A percentile compares a stretch with the other conserved stretches of the same genome.
Evolutionary conservation across 1,140 invertebrate genomes (phyloP).

Genomic region (Atta texana): DNA sequence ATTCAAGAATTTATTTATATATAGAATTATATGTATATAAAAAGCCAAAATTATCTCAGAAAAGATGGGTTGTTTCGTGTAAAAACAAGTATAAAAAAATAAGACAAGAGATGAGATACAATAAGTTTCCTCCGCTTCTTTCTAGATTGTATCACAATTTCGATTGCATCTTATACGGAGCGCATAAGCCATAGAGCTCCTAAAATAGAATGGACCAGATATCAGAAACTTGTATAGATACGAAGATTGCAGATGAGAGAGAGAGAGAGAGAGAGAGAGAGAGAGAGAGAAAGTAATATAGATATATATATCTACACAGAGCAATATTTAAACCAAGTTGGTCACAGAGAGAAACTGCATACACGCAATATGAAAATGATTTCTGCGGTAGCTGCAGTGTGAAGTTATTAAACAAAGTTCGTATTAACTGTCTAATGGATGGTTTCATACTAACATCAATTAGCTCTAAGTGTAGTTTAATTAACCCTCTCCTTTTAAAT

Average conservation of each 20-base stretch:
- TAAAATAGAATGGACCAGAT: constrained; percentile 15
- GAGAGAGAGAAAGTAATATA: neutral
- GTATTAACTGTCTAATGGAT: constrained; percentile 13
- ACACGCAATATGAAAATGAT: constrained; percentile 13
- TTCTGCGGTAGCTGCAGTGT: neutral
- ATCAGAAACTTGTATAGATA: constrained; percentile 17
- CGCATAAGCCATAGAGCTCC: neutral
- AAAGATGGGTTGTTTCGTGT: neutral
- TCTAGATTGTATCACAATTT: neutral
- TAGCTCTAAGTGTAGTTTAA: constrained; percentile 16
- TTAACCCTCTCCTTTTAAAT: neutral
- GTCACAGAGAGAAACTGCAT: neutral
- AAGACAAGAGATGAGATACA: neutral
- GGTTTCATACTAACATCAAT: neutral
- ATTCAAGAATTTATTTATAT: constrained; percentile 1
- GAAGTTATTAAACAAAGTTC: constrained; percentile 27
- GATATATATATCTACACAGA: neutral
- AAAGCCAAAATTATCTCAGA: too few relatives aligned
- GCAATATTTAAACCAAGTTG: constrained; percentile 22
- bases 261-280: neutral
- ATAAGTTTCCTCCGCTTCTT: neutral
- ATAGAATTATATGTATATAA: neutral
- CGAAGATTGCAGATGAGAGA: neutral
- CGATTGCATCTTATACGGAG: neutral
- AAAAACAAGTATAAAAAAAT: neutral